Conservation (phyloP, 2,797 vertebrate genomes). For the Sparus aurata region DNA sequence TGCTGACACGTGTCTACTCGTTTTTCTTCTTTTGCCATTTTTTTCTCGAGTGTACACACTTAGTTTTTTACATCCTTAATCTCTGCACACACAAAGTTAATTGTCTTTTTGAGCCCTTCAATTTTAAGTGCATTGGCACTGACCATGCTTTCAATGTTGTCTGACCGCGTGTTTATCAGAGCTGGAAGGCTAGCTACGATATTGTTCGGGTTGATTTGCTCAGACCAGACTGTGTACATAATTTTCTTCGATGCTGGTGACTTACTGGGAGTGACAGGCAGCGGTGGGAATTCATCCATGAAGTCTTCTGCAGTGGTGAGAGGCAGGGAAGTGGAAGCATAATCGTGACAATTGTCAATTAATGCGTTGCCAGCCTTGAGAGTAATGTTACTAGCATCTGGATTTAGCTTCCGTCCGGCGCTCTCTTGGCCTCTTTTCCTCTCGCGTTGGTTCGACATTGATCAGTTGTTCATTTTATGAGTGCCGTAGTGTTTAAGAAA, state of each 20-base stretch:
- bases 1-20: too few species aligned
- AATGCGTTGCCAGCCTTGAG: not conserved
- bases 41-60: not conserved
- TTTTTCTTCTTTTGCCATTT: too few species aligned
- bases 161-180: not conserved
- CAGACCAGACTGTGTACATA: not conserved
- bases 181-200: not conserved
- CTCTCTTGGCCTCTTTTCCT: too few species aligned
- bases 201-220: not conserved
- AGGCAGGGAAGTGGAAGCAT: not conserved
- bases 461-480: too few species aligned
- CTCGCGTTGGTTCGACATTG: too few species aligned
- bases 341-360: not conserved
- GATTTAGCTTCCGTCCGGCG: too few species aligned
- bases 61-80: conserved; percentile 2
- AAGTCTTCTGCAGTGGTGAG: not conserved
- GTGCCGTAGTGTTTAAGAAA: too few species aligned
- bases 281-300: not conserved
- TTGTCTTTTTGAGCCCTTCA: conserved; percentile 1
- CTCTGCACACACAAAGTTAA: conserved; percentile 6
- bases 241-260: not conserved
- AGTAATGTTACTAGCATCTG: too few species aligned
- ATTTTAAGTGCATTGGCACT: conserved; percentile 6
- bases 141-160: not conserved
- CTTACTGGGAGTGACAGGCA: not conserved